phyloP scores from a whole-genome alignment of 2,888 invertebrate genomes.

The Ormia ochracea region DNA sequence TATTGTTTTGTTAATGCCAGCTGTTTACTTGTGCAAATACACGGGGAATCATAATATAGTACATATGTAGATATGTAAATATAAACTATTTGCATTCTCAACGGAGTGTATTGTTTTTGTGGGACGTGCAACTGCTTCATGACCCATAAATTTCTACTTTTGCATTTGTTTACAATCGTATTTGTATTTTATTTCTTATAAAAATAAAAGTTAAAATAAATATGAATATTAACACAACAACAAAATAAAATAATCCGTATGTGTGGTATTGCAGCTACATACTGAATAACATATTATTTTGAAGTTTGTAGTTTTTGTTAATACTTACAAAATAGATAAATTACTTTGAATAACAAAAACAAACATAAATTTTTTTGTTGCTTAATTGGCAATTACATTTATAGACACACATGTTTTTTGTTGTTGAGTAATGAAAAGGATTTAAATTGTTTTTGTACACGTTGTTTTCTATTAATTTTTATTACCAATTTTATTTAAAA shows the following conservation, averaged over 20 bases:
- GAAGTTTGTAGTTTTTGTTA: constrained; percentile 1
- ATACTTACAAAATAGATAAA: constrained; percentile 29
- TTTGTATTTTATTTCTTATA: constrained; percentile 1
- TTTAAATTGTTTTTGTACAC: neutral
- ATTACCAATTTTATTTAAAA: neutral
- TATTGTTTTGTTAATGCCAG: constrained; percentile 29
- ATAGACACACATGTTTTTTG: no score
- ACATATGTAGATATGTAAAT: no score
- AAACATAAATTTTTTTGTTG: neutral
- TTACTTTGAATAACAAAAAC: constrained; percentile 1
- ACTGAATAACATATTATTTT: constrained; percentile 33
- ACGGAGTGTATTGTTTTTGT: neutral
- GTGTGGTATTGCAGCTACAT: constrained; percentile 28
- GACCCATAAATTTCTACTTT: constrained; percentile 43
- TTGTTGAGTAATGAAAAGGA: neutral
- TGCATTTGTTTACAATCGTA: constrained; percentile 37
- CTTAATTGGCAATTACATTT: no score
- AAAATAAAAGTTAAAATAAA: constrained; percentile 7
- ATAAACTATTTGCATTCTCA: neutral
- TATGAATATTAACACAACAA: constrained; percentile 41
- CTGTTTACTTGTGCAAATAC: no score
- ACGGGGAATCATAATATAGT: no score
- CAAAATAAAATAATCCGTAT: constrained; percentile 30
- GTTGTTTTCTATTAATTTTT: neutral
- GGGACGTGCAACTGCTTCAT: constrained; percentile 7